These are phyloP conservation scores for Ictidomys tridecemlineatus DNA, from an alignment of 2,113 vertebrate species.

Conservation along the genomic window DNA sequence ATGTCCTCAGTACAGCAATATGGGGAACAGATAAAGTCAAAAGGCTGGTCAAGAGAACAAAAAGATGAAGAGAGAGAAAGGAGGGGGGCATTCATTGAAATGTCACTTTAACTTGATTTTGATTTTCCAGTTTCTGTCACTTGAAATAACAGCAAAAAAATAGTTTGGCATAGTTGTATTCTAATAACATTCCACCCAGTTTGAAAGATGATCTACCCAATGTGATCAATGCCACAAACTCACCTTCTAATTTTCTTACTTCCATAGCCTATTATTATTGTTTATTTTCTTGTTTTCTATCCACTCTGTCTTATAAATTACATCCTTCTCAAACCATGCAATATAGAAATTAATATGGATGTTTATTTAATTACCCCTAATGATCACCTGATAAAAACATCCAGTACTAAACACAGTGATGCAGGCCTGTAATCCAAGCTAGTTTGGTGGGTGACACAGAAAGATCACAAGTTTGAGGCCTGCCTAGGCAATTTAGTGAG, in stretches of 20 bases:
- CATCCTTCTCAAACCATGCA: not conserved
- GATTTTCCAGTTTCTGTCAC: not conserved
- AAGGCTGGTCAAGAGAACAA: not conserved
- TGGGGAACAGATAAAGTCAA: not conserved
- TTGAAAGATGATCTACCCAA: not conserved
- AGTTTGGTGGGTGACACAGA: no score
- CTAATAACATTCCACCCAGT: not conserved
- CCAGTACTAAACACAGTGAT: no score
- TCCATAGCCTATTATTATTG: not conserved
- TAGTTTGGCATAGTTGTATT: not conserved
- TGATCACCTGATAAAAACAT: not conserved
- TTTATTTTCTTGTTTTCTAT: not conserved
- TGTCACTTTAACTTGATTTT: not conserved
- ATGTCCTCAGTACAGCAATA: no score
- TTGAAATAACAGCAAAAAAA: not conserved
- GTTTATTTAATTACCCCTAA: not conserved
- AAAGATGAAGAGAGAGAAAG: not conserved
- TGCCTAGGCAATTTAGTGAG: no score
- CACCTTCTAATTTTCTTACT: not conserved
- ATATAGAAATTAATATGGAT: not conserved
- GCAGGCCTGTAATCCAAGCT: no score
- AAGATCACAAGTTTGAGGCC: no score
- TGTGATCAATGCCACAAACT: not conserved
- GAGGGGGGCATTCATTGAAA: not conserved
- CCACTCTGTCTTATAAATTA: not conserved